A percentile compares a stretch with the other conserved stretches of the same genome.
Conservation (phyloP, 30 jellyfish, hydroid and myxozoan species). For the Aurelia sp. region DNA sequence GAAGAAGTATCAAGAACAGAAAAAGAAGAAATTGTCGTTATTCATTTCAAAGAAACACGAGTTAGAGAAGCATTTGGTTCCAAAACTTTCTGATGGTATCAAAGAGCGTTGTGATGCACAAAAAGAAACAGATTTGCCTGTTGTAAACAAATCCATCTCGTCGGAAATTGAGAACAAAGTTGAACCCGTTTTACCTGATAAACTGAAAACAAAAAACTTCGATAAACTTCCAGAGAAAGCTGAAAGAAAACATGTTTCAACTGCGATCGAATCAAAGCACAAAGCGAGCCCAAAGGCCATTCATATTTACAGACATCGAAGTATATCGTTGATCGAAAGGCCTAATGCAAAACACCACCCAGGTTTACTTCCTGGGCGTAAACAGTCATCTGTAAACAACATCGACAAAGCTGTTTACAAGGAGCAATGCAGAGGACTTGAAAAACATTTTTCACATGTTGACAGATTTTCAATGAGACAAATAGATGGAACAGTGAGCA, state of each 20-base stretch:
- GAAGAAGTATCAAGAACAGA: conserved; percentile 27
- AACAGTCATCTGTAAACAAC: neutral
- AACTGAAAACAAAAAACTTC: no score
- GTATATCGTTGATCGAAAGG: neutral
- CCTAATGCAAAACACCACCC: neutral
- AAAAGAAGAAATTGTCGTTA: conserved; percentile 6
- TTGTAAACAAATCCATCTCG: no score
- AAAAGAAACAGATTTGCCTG: no score
- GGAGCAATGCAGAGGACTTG: neutral
- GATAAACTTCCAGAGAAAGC: no score
- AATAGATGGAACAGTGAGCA: neutral
- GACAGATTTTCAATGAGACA: neutral
- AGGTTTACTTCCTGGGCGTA: neutral
- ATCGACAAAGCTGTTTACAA: neutral
- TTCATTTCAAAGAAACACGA: conserved; percentile 22
- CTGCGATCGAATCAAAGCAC: no score
- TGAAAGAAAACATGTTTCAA: no score
- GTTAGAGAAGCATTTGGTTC: conserved; percentile 12
- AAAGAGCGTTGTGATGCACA: neutral
- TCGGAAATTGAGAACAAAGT: no score
- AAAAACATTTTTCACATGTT: neutral
- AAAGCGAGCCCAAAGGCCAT: no score
- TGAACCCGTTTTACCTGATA: no score
- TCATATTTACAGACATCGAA: neutral
- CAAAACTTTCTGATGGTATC: neutral